These are phyloP conservation scores for Passer montanus DNA, from an alignment of 2,113 vertebrate genomes.

Conservation along the genomic window DNA sequence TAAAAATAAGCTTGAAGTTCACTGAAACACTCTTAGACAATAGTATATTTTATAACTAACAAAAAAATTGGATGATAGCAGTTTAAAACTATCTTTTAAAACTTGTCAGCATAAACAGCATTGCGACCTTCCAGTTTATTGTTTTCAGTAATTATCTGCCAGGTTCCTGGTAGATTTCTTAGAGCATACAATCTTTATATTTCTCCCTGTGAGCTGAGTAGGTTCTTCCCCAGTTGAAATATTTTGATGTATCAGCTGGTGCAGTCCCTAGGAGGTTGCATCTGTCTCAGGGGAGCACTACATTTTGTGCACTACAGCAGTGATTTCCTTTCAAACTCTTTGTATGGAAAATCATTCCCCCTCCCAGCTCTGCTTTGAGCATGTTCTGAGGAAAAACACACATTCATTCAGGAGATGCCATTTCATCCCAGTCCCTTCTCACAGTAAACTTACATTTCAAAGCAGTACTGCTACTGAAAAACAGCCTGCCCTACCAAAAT, in stretches of 20 bases:
- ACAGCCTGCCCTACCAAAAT: neutral
- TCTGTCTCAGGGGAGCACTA: neutral
- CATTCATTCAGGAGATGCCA: neutral
- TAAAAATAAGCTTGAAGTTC: neutral
- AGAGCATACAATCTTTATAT: neutral
- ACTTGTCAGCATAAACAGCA: neutral
- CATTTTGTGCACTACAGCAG: neutral
- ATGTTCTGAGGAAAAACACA: neutral
- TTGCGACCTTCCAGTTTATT: neutral
- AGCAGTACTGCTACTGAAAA: neutral
- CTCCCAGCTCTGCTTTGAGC: neutral
- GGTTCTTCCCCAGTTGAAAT: neutral
- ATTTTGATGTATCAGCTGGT: neutral
- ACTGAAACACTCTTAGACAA: neutral
- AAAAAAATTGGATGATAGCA: neutral
- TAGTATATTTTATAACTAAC: neutral
- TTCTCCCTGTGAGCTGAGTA: neutral
- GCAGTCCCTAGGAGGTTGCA: neutral
- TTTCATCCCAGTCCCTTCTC: neutral
- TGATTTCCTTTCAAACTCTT: neutral
- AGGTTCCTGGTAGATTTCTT: neutral
- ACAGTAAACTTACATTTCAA: neutral
- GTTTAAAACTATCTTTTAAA: neutral
- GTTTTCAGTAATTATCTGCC: neutral
- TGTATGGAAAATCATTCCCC: neutral